phyloP scores from a whole-genome alignment of 2,797 vertebrate species.

The Steatocranus sp. region DNA sequence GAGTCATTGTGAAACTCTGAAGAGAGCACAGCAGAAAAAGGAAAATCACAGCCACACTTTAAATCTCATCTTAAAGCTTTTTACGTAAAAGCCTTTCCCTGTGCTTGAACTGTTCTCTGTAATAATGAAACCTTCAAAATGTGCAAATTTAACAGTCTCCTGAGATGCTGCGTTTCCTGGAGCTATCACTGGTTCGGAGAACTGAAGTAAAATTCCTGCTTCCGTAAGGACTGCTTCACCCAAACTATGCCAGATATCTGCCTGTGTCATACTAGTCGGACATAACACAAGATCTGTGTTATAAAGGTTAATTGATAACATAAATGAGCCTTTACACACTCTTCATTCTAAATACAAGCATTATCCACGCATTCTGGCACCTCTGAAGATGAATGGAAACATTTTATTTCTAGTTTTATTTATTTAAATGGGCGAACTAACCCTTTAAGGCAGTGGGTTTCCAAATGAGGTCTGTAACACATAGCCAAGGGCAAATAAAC shows the following conservation, averaged over 20 bases:
- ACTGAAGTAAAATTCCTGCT: neutral
- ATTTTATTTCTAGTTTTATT: neutral
- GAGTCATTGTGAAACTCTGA: slow-evolving; percentile 9
- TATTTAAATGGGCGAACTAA: neutral
- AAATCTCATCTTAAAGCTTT: neutral
- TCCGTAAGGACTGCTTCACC: neutral
- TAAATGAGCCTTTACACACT: neutral
- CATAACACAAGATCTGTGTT: neutral
- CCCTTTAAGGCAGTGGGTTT: neutral
- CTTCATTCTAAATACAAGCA: neutral
- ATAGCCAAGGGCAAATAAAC: neutral
- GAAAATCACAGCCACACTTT: neutral
- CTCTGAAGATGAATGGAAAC: neutral
- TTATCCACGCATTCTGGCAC: neutral
- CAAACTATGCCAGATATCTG: neutral
- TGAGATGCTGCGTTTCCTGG: neutral
- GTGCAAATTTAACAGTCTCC: neutral
- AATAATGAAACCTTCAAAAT: neutral
- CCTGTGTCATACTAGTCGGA: neutral
- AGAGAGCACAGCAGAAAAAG: neutral
- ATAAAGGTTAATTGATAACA: neutral
- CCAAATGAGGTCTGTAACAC: neutral
- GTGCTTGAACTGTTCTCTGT: neutral
- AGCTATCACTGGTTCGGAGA: neutral
- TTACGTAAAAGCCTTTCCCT: neutral